Percentiles rank a stretch among this genome's conserved stretches.
Evolutionary conservation across 2,113 vertebrate species (phyloP).

Genomic region (Corythornis vintsioides): DNA sequence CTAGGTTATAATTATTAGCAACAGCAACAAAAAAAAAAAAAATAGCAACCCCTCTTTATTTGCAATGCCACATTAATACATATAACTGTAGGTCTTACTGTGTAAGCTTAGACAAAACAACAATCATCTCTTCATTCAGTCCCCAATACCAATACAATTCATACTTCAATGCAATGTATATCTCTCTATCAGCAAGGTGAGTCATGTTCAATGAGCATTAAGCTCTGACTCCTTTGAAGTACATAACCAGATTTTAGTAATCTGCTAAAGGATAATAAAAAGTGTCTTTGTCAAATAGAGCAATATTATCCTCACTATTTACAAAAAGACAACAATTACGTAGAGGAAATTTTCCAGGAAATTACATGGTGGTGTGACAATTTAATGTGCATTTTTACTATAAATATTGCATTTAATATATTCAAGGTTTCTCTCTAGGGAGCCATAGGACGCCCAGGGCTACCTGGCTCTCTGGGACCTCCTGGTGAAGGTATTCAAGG

Average conservation of each 20-base stretch:
- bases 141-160: neutral
- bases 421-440: constrained; percentile 73
- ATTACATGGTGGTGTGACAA: neutral
- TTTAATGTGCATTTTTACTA: neutral
- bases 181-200: neutral
- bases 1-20: neutral
- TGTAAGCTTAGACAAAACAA: neutral
- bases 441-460: constrained; percentile 79
- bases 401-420: neutral
- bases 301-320: neutral
- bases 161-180: neutral
- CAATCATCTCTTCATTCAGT: neutral
- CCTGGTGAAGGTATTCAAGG: constrained; percentile 88
- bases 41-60: neutral
- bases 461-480: constrained; percentile 81
- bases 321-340: neutral
- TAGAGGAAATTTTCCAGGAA: neutral
- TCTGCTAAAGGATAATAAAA: neutral
- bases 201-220: neutral
- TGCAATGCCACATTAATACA: neutral
- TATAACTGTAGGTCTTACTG: neutral
- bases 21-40: neutral
- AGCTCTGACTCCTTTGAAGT: neutral
- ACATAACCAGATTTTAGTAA: neutral
- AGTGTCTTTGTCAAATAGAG: neutral